Evolutionary conservation across 2,888 invertebrate species (phyloP), one percentile per base, ranked within the genome.

Genomic region (Coelopa pilipes): DNA sequence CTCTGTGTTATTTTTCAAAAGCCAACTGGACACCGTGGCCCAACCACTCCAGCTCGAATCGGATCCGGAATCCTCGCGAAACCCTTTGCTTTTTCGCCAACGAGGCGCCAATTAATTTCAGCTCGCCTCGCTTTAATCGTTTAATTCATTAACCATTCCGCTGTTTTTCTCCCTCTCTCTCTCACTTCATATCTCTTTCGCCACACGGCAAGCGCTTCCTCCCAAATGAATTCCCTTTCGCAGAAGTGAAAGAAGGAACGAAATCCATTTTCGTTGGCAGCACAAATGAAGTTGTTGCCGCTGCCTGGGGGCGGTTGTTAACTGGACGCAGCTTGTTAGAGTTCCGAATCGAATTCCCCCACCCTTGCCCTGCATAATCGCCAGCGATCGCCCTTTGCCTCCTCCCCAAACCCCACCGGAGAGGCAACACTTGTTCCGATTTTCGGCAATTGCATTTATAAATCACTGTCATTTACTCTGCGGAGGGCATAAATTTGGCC

Each of bases 361-460:
- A 2, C 34, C 34, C 34, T 7, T 34, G 2, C 34, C 24, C 45
- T n/a, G 49, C 13, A 50, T 70, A 34, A 70, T 70, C 50, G 50
- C 49, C 17, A 21, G 12, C 13, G 46, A 45, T 65, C 47, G 45
- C 46, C 46, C 65, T 65, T 46, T 46, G 9, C 45, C 19, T 19
- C 12, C 63, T 46, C 13, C 24, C 21, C 12, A 24, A 3, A 13
- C 49, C 13, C 17, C 55, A 19, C 17, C 21, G 10, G n/a, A 21
- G 53, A 15, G 24, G 19, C 34, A 50, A 45, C 62, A 62, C 49
- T 62, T 70, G 63, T 49, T 70, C 62, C 46, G 65, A 46, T 70
- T 70, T 70, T 70, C 53, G 62, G 70, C 70, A 70, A 70, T 70
- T 70, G 70, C 70, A 62, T 62, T 62, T 53, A 70, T 70, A 70